phyloP scores from a whole-genome alignment of 2,888 invertebrate species.

The Drosophila macrospina region DNA sequence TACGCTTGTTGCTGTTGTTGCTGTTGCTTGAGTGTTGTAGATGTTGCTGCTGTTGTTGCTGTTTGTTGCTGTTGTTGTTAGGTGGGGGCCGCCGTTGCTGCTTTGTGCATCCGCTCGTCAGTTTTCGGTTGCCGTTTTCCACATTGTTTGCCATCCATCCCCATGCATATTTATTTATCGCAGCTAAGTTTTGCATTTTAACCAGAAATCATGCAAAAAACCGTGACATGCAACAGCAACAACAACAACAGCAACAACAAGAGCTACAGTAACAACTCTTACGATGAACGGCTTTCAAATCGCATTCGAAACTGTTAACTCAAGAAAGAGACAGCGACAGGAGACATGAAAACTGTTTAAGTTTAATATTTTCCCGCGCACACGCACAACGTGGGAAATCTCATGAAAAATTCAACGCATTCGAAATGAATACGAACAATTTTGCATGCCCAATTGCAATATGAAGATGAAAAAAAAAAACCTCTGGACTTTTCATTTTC shows the following conservation, averaged over 20 bases:
- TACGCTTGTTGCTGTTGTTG: constrained; percentile 20
- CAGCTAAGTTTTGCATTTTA: constrained; percentile 74
- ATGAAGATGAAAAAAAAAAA: constrained; percentile 33
- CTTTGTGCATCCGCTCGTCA: constrained; percentile 75
- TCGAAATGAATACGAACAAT: constrained; percentile 45
- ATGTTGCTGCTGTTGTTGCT: constrained; percentile 40
- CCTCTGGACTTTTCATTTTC: constrained; percentile 37
- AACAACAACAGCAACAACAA: constrained; percentile 49
- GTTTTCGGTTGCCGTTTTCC: constrained; percentile 67
- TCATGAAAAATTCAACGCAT: constrained; percentile 66
- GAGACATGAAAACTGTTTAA: constrained; percentile 69
- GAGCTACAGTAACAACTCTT: constrained; percentile 40
- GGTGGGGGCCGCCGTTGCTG: constrained; percentile 47
- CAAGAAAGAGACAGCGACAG: constrained; percentile 48
- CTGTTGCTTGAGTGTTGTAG: constrained; percentile 20
- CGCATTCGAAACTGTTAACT: constrained; percentile 72
- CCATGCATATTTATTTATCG: constrained; percentile 78
- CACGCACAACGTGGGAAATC: constrained; percentile 80
- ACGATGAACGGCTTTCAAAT: constrained; percentile 67
- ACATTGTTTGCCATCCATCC: constrained; percentile 69
- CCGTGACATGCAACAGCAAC: constrained; percentile 65
- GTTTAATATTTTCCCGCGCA: constrained; percentile 71
- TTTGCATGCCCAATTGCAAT: constrained; percentile 61
- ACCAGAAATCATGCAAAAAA: constrained; percentile 77
- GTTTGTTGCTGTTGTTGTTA: constrained; percentile 35